phyloP scores from a whole-genome alignment of 2,888 invertebrate species.

The Leucoma salicis region DNA sequence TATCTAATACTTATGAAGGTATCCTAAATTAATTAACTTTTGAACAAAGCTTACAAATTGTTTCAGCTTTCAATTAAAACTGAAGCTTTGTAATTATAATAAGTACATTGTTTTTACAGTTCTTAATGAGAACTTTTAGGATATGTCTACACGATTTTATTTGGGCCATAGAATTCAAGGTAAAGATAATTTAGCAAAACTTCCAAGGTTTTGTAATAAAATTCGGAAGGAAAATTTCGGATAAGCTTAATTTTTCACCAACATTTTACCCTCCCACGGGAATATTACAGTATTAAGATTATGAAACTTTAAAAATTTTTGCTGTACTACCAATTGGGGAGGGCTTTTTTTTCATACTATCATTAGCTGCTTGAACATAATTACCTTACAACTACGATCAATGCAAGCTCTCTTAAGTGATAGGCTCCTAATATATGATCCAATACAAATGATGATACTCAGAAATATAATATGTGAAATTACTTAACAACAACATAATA shows the following conservation, averaged over 20 bases:
- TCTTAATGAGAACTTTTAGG: slow-evolving; percentile 17
- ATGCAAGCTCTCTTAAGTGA: too few species aligned
- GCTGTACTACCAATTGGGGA: neutral
- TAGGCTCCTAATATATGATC: too few species aligned
- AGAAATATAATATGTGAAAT: too few species aligned
- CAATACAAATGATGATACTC: too few species aligned
- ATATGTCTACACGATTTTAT: slow-evolving; percentile 19
- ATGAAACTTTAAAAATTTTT: slow-evolving; percentile 3
- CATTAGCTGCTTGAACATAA: too few species aligned
- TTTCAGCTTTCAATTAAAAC: neutral
- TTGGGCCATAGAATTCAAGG: slow-evolving; percentile 25
- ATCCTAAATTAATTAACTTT: neutral
- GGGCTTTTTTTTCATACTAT: neutral
- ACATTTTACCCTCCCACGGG: slow-evolving; percentile 12
- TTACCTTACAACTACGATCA: too few species aligned
- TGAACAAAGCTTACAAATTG: neutral
- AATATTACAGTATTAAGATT: slow-evolving; percentile 4
- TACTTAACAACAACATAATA: too few species aligned
- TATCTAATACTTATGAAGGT: neutral
- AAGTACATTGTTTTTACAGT: slow-evolving; percentile 18
- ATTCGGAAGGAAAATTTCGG: slow-evolving; percentile 24
- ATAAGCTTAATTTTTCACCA: slow-evolving; percentile 29
- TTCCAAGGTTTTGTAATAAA: slow-evolving; percentile 29
- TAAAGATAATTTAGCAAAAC: slow-evolving; percentile 28
- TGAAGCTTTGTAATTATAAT: neutral